Base-by-base conservation (phyloP, 2,797 vertebrate species). In the Todus mexicanus region DNA sequence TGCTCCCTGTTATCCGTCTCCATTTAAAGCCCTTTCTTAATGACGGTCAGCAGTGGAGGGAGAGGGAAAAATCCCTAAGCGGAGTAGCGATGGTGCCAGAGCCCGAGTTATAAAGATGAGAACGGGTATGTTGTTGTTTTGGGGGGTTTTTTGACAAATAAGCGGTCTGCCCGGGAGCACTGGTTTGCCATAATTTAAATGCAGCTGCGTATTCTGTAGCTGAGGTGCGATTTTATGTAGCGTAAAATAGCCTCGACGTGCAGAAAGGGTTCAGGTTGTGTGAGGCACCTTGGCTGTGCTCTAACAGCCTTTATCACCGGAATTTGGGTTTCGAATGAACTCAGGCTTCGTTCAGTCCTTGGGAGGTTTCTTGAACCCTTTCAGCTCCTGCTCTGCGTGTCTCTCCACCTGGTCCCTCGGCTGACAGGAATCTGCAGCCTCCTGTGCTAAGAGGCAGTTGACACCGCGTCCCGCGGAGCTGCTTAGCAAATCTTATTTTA, bases 401-500 rank as follows among this genome's bases (percentile, higher is more conserved):
- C 31, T 12, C 10, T 79, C 14, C 25, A 15, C 31, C 48, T 81
- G 43, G 8, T 84, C 60, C 18, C 8, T 72, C 70, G 56, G 48
- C 47, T 70, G 70, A 38, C 73, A 59, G 15, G 70, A 77, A 70
- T 63, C 66, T 82, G 26, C 29, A 54, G 8, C 59, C 82, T 91
- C 18, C 31, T 87, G 79, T 82, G 70, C 29, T 50, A 70, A 88
- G 86, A 84, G 54, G 33, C 38, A 54, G 54, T 75, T 75, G 63
- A 84, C 53, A 51, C 38, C 53, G 6, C 14, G 51, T 73, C 56
- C 66, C 64, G 23, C 4, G 6, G 80, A 57, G 47, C 37, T 92
- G 63, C 45, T 54, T 76, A 64, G 71, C 38, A 89, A 86, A 70
- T 89, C 83, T 91, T 94, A 68, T 87, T 92, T 92, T 89, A 86